phyloP scores from a whole-genome alignment of 2,888 invertebrate genomes.

The Tetanocera ferruginea region DNA sequence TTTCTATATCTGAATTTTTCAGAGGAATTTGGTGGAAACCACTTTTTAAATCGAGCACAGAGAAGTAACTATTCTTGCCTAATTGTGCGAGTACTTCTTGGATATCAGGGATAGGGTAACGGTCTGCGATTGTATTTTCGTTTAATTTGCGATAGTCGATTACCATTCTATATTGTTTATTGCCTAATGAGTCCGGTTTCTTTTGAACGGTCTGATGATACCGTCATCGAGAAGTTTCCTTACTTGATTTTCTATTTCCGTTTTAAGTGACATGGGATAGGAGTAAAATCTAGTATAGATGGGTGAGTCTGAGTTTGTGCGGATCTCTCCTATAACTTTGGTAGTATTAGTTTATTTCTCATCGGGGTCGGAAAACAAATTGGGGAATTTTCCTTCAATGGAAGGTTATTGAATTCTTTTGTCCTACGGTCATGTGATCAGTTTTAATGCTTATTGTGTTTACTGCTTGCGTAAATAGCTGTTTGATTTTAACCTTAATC shows the following conservation, averaged over 20 bases:
- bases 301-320: conserved; percentile 20
- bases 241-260: conserved; percentile 38
- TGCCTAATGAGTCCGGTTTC: no score
- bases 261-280: conserved; percentile 35
- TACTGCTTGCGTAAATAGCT: conserved; percentile 17
- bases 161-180: no score
- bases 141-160: no score
- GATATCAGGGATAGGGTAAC: conserved; percentile 40
- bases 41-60: no score
- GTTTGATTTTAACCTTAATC: conserved; percentile 18
- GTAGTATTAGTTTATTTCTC: conserved; percentile 38
- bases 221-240: conserved; percentile 24
- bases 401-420: not conserved
- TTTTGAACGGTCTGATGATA: no score
- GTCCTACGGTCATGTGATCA: not conserved
- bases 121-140: no score
- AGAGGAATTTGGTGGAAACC: no score
- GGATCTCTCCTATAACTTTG: conserved; percentile 33
- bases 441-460: conserved; percentile 18
- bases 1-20: no score
- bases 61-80: not conserved
- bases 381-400: not conserved
- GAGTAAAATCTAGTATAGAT: conserved; percentile 37
- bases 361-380: conserved; percentile 36
- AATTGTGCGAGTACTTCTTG: conserved; percentile 30